Evolutionary conservation across 2,797 vertebrate species (phyloP), one percentile per base, ranked within the genome.

Genomic region (Brachyalestes nurse): DNA sequence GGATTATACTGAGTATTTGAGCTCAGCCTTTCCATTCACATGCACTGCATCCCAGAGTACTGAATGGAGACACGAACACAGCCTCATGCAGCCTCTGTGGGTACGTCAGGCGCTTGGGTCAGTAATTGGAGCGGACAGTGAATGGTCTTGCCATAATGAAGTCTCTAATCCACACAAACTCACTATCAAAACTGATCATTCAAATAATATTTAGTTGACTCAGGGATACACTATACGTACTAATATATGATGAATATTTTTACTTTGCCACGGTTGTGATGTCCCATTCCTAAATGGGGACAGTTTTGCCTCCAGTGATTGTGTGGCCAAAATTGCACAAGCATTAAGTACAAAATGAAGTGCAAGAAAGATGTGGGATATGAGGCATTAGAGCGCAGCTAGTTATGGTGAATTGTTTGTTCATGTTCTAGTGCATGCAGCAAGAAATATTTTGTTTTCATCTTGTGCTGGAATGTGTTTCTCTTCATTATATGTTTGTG

Each of bases 1-100:
- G 49, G 83, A 82, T 84, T 75, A 83, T 64, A 17, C 71, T 2
- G 9, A 10, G 66, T 28, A 10, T 10, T 25, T 28, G 10, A 38
- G 28, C 60, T 79, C 64, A 75, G 51, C 21, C 16, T 28, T 47
- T 66, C 69, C 75, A 51, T 84, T 87, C 75, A 79, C 49, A 49
- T 17, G 62, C 28, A 49, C 51, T 21, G 28, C 28, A 2, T 28
- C 6, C 21, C 1, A n/a, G 10, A 67, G 19, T 19, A 49, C 40
- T 77, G 21, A 73, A 60, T 55, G 55, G 58, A 61, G 64, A 45
- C 55, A 58, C 23, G 5, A 25, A 7, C 9, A 12, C 28, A 34
- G 49, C 62, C 34, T 49, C 25, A 53, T 34, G 49, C 19, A 21
- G 17, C 19, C 34, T 42, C 5, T 79, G 67, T 28, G 69, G 61